phyloP scores from a whole-genome alignment of 1,140 invertebrate genomes.

The Pollicipes pollicipes region DNA sequence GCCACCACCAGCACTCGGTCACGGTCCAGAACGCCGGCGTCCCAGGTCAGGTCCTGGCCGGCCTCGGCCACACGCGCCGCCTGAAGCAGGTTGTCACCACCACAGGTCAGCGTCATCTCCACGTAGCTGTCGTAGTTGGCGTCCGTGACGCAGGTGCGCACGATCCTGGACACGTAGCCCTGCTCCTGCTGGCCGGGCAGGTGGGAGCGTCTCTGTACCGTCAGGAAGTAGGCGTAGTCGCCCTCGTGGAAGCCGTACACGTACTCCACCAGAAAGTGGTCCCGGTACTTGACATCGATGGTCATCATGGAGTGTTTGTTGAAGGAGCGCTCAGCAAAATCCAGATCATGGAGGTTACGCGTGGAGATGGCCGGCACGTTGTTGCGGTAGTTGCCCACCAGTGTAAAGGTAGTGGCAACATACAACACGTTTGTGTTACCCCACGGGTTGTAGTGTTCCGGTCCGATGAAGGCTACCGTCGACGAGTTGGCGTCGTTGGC shows the following conservation, averaged over 20 bases:
- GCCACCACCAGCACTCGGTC: constrained; percentile 59
- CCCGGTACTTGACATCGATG: constrained; percentile 83
- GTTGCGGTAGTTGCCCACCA: constrained; percentile 73
- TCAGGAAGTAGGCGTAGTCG: constrained; percentile 84
- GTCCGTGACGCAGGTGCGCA: constrained; percentile 85
- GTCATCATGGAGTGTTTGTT: constrained; percentile 65
- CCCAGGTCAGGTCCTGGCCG: constrained; percentile 55
- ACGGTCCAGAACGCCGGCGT: constrained; percentile 53
- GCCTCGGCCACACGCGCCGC: constrained; percentile 70
- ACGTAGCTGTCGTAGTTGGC: constrained; percentile 82
- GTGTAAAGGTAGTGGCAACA: constrained; percentile 85
- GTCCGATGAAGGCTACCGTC: constrained; percentile 85
- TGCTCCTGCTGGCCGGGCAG: constrained; percentile 57
- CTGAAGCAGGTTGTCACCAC: constrained; percentile 67
- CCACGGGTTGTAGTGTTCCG: constrained; percentile 61
- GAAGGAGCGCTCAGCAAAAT: constrained; percentile 64
- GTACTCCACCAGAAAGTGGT: constrained; percentile 86
- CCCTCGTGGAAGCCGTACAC: constrained; percentile 88
- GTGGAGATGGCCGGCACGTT: constrained; percentile 86
- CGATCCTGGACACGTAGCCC: constrained; percentile 73
- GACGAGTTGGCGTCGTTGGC: constrained; percentile 58
- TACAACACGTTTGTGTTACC: constrained; percentile 62
- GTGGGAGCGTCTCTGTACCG: constrained; percentile 82
- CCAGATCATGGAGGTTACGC: constrained; percentile 53
- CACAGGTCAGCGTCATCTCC: constrained; percentile 34